Conservation (phyloP, 2,888 invertebrate species). For the Seira musarum region DNA sequence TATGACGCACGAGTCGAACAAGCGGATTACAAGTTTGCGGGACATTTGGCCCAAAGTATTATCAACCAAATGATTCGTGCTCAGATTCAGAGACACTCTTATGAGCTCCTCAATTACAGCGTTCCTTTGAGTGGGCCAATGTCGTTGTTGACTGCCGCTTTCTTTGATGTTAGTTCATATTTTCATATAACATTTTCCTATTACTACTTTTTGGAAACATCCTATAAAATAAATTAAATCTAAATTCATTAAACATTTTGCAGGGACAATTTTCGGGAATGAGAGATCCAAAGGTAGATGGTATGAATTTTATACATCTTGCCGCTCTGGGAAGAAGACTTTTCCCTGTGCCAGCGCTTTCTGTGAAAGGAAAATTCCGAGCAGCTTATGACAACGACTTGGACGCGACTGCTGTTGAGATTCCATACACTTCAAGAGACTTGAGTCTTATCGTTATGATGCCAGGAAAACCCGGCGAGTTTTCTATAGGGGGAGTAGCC, state of each 20-base stretch:
- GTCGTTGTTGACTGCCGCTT: constrained; percentile 67
- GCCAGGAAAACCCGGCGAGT: constrained; percentile 75
- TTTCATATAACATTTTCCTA: background rate
- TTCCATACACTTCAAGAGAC: constrained; percentile 78
- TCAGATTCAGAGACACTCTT: constrained; percentile 69
- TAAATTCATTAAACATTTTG: background rate
- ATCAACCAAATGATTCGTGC: constrained; percentile 70
- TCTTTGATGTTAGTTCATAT: constrained; percentile 66
- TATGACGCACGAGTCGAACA: constrained; percentile 91
- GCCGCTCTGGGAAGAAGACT: constrained; percentile 81
- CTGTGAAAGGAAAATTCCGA: constrained; percentile 75
- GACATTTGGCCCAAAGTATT: constrained; percentile 83
- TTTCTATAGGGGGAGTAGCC: constrained; percentile 68
- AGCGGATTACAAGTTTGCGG: constrained; percentile 85
- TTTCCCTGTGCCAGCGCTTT: constrained; percentile 85
- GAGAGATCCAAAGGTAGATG: constrained; percentile 61
- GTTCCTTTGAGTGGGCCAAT: constrained; percentile 68
- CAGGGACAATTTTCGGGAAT: constrained; percentile 68
- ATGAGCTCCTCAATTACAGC: constrained; percentile 69
- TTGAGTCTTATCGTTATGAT: constrained; percentile 87
- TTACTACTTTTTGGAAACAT: no score
- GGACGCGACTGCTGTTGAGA: constrained; percentile 87
- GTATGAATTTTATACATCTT: constrained; percentile 84
- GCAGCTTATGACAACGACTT: constrained; percentile 89
- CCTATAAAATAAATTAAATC: no score